Evolutionary conservation across 2,797 vertebrate species (phyloP).

Genomic region (Petrocephalus schoutedeni): DNA sequence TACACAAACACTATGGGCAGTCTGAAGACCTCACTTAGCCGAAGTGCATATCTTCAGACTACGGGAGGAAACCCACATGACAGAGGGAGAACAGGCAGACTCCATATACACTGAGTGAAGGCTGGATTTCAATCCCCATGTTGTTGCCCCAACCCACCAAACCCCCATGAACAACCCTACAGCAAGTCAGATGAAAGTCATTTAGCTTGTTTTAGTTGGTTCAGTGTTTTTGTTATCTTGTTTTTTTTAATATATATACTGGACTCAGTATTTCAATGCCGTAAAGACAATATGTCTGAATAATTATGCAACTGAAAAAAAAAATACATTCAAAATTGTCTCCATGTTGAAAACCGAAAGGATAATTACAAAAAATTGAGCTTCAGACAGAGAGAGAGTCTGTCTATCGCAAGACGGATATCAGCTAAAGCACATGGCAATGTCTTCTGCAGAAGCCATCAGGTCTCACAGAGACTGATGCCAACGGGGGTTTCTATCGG

Average conservation of each 20-base stretch:
- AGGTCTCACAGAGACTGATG: background rate
- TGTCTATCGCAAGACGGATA: background rate
- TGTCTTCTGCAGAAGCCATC: background rate
- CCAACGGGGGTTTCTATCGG: no score
- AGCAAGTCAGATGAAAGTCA: background rate
- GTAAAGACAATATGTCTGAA: background rate
- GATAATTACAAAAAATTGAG: background rate
- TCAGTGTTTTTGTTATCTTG: background rate
- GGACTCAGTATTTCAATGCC: background rate
- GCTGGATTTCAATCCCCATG: background rate
- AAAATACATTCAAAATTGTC: background rate
- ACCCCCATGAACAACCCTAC: background rate
- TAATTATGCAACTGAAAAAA: background rate
- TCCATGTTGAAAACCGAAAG: background rate
- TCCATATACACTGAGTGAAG: background rate
- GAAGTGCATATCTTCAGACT: background rate
- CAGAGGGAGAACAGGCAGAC: background rate
- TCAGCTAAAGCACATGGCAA: background rate
- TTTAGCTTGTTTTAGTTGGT: background rate
- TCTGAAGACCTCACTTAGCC: background rate
- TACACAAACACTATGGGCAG: background rate
- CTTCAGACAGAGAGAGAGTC: background rate
- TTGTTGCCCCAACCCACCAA: background rate
- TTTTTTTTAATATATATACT: background rate
- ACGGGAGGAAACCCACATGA: background rate